phyloP scores from a whole-genome alignment of 2,797 vertebrate genomes.

The Chrosomus eos region DNA sequence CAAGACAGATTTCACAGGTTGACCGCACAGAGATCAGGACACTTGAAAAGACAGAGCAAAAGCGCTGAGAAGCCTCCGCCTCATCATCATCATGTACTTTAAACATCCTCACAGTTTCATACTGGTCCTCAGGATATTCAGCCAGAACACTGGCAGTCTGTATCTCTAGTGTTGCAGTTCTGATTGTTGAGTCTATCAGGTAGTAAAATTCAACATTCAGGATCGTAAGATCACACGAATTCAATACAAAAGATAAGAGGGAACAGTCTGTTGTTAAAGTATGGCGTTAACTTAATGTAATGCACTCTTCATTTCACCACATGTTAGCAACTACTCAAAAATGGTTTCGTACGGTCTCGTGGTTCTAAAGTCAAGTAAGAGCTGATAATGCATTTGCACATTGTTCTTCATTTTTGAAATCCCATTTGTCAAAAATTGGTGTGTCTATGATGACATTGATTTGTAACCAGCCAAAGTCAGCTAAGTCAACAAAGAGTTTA shows the following conservation, averaged over 20 bases:
- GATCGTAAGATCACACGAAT: constrained; percentile 36
- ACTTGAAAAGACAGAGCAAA: constrained; percentile 59
- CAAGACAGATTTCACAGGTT: constrained; percentile 45
- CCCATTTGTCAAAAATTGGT: neutral
- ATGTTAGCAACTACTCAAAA: neutral
- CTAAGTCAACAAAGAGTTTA: neutral
- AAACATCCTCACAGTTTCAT: constrained; percentile 20
- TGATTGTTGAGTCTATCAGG: neutral
- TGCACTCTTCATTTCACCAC: neutral
- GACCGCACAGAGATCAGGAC: constrained; percentile 59
- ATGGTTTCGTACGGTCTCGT: neutral
- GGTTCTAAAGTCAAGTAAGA: neutral
- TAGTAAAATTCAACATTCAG: constrained; percentile 40
- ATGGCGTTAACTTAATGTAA: neutral
- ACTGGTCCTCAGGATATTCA: constrained; percentile 17
- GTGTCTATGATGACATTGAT: neutral
- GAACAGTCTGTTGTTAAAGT: constrained; percentile 28
- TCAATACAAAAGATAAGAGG: constrained; percentile 9
- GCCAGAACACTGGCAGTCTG: neutral
- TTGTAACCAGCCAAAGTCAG: neutral
- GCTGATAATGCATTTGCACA: constrained; percentile 10
- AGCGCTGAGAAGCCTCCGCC: constrained; percentile 52
- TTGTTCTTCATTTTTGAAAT: neutral
- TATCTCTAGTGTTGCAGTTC: neutral
- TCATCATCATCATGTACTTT: neutral